Conservation (phyloP, 2,113 vertebrate species). For the Stercorarius parasiticus region DNA sequence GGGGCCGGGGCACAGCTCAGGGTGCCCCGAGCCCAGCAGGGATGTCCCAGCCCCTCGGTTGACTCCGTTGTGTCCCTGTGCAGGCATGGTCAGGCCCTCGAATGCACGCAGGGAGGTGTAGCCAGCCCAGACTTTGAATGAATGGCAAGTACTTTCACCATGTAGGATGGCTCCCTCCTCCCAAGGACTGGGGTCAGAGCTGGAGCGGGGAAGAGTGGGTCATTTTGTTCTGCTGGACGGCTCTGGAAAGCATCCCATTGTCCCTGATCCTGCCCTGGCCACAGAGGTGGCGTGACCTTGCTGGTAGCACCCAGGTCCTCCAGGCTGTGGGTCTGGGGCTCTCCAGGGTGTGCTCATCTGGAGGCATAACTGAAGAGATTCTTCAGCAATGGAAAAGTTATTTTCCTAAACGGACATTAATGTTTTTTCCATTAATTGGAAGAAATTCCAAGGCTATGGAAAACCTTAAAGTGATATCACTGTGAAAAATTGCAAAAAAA, state of each 20-base stretch:
- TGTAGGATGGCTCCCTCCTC: not conserved
- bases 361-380: not conserved
- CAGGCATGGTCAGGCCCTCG: not conserved
- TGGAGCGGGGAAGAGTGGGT: not conserved
- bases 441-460: not conserved
- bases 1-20: accelerated
- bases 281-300: not conserved
- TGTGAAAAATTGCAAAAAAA: not conserved
- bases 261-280: not conserved
- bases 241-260: accelerated
- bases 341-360: not conserved
- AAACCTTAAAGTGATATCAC: constrained; percentile 26
- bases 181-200: accelerated
- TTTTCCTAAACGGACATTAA: not conserved
- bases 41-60: not conserved
- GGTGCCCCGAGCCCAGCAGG: not conserved
- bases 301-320: not conserved
- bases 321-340: not conserved
- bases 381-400: constrained; percentile 17
- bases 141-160: too few relatives aligned
- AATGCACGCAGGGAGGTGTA: not conserved
- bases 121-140: not conserved
- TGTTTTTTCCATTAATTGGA: constrained; percentile 62
- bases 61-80: not conserved
- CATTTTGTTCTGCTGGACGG: accelerated